Conservation (phyloP, 2,113 vertebrate species). For the Paracanthobrama guichenoti region DNA sequence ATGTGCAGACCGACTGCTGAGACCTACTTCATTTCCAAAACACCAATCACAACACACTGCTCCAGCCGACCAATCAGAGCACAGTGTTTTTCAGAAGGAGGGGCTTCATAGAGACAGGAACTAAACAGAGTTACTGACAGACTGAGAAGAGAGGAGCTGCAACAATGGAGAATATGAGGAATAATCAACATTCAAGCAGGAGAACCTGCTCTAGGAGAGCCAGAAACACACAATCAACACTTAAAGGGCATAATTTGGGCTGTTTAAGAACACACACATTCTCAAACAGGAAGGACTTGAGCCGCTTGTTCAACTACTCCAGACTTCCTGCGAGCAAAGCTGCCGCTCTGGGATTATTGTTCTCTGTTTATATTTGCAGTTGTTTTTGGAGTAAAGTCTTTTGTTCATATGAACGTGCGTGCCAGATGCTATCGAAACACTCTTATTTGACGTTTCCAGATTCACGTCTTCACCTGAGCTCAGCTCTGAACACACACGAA, state of each 20-base stretch:
- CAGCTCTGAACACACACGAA: neutral
- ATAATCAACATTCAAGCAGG: too few species aligned
- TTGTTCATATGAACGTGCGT: neutral
- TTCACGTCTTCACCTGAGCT: neutral
- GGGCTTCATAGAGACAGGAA: too few species aligned
- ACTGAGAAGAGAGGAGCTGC: too few species aligned
- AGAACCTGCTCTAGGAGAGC: too few species aligned
- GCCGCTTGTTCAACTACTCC: conserved; percentile 19
- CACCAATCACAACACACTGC: too few species aligned
- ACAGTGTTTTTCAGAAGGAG: too few species aligned
- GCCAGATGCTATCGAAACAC: neutral
- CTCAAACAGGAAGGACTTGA: conserved; percentile 5
- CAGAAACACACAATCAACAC: too few species aligned
- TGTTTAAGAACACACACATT: too few species aligned
- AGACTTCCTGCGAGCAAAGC: neutral
- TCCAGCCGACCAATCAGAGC: too few species aligned
- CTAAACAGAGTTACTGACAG: too few species aligned
- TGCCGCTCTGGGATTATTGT: conserved; percentile 5
- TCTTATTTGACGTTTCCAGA: neutral
- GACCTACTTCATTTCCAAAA: neutral
- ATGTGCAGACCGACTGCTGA: neutral
- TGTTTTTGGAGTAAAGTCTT: neutral
- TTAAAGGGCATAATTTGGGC: too few species aligned
- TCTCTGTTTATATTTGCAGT: neutral
- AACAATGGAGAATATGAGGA: too few species aligned